Evolutionary conservation across 2,797 vertebrate species (phyloP).

Genomic region (Crocodylus rhombifer): DNA sequence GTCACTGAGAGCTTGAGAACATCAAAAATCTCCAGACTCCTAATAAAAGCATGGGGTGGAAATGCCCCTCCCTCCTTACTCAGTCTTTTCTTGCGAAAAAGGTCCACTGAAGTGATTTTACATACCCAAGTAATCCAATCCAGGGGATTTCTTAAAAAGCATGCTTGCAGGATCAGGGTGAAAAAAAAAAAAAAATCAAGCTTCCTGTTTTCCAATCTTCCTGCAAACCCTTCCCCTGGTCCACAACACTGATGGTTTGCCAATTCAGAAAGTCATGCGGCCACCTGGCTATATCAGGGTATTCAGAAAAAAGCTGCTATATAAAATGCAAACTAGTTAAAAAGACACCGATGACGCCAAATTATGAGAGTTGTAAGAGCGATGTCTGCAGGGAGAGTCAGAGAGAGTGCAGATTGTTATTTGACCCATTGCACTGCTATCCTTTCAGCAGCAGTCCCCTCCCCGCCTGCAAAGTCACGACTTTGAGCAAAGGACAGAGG

Average conservation of each 20-base stretch:
- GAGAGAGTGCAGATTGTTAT: background rate
- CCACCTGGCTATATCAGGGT: constrained; percentile 20
- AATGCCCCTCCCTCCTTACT: background rate
- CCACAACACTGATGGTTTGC: constrained; percentile 6
- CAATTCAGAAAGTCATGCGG: background rate
- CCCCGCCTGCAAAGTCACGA: background rate
- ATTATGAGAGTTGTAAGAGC: constrained; percentile 58
- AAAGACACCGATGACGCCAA: constrained; percentile 17
- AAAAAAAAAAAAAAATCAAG: background rate
- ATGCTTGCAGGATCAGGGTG: no score
- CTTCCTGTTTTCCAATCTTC: background rate
- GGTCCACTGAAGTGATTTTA: background rate
- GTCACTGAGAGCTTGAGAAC: background rate
- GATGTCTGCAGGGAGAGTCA: background rate
- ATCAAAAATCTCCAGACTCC: background rate
- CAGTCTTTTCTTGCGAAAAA: background rate
- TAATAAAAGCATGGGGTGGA: background rate
- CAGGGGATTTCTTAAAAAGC: no score
- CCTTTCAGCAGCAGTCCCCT: background rate
- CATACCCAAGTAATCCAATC: background rate
- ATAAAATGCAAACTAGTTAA: constrained; percentile 48
- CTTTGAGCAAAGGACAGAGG: constrained; percentile 15
- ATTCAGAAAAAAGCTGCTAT: constrained; percentile 29
- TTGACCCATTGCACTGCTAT: constrained; percentile 11
- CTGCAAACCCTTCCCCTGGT: background rate